Evolutionary conservation across 1,140 invertebrate genomes (phyloP), one percentile per base, ranked within the genome.

Genomic region (Cotesia typhae): DNA sequence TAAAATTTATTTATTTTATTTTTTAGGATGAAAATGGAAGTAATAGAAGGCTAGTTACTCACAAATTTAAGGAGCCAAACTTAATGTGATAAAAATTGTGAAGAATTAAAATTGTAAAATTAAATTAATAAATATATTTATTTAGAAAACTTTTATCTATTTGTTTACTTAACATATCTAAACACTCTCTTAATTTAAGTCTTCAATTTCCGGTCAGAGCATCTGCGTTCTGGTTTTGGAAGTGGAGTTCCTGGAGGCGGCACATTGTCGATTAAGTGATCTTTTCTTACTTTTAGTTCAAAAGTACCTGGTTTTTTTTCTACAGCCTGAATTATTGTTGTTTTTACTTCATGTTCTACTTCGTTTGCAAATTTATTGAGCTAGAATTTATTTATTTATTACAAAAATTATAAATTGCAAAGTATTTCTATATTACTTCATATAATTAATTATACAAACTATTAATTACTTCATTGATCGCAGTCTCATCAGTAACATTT

Each of bases 331-430:
- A 93, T 89, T 35, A 93, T 87, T 74, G 89, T 90, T 9, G 89
- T 91, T 80, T 86, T 88, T 6, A 92, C 75, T 85, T 92, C 91
- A 61, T 81, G 80, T 83, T 92, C 91, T n/a, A 92, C 89, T 75
- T 89, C 90, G 75, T 88, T 85, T 1, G 89, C 88, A 79, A 89
- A 88, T 79, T 89, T 87, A 41, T 92, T 84, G 79, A 92, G 82
- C 91, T 92, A 80, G 71, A 89, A 77, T 69, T 17, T 69, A 51
- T 1, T 28, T 28, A 61, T 65, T 74, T 57, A 72, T 17, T 4
- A 53, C 47, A 20, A 7, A 20, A 7, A 57, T 68, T 20, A 28
- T 37, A 2, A 67, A 51, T 52, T 69, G 14, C 17, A 51, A 73
- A 61, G 1, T 63, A 41, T 67, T 59, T 12, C 53, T 51, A 57